Evolutionary conservation across 1,140 invertebrate genomes (phyloP).

Genomic region (Aphaenogaster floridana): DNA sequence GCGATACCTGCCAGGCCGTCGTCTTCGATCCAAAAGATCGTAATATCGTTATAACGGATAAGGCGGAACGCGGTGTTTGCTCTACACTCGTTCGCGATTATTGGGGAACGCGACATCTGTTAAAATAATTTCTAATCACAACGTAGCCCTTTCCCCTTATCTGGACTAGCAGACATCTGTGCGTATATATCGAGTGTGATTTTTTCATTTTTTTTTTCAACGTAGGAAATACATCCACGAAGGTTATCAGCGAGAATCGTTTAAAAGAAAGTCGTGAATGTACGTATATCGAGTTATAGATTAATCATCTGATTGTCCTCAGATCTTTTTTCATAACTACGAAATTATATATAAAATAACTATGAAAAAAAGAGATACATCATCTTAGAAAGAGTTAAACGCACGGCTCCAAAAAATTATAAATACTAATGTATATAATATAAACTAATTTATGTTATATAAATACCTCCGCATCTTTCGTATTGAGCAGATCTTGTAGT

Average conservation of each 20-base stretch:
- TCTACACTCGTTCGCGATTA: slow-evolving; percentile 82
- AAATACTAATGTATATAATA: not conserved
- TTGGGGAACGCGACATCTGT: slow-evolving; percentile 84
- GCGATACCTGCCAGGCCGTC: not conserved
- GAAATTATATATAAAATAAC: not conserved
- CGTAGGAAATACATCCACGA: not conserved
- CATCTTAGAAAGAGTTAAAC: not conserved
- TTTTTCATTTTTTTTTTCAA: slow-evolving; percentile 45
- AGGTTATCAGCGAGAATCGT: not conserved
- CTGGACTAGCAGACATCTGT: slow-evolving; percentile 72
- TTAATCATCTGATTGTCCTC: not conserved
- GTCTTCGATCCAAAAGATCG: slow-evolving; percentile 48
- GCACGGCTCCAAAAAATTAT: not conserved
- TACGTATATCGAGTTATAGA: not conserved
- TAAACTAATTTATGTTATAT: not conserved
- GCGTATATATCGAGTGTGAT: not conserved
- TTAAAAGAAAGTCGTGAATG: not conserved
- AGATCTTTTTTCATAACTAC: not conserved
- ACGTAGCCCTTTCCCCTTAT: slow-evolving; percentile 68
- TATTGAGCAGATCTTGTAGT: slow-evolving; percentile 88
- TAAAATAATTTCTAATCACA: slow-evolving; percentile 81
- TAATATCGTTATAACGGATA: slow-evolving; percentile 66
- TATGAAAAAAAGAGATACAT: not conserved
- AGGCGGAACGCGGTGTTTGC: slow-evolving; percentile 78
- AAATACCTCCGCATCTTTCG: slow-evolving; percentile 89